Evolutionary conservation across 2,888 invertebrate genomes (phyloP).

Genomic region (Allophyes oxyacanthae): DNA sequence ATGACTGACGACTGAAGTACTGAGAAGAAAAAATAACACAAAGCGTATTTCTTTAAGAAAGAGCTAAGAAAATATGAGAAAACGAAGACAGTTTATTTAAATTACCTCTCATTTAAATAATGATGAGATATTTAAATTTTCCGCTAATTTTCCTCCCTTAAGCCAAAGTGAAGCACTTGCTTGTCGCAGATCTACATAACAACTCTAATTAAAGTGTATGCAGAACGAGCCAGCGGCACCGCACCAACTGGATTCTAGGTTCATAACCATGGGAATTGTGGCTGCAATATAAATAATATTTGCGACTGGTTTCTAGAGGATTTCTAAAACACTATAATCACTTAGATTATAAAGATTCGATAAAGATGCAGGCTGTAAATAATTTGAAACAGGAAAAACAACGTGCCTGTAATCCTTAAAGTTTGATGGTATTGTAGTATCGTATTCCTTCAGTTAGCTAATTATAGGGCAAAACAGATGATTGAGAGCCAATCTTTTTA

Average conservation of each 20-base stretch:
- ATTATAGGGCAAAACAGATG: no score
- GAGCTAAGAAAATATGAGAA: slow-evolving; percentile 10
- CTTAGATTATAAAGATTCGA: slow-evolving; percentile 20
- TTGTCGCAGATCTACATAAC: slow-evolving; percentile 46
- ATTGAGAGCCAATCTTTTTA: no score
- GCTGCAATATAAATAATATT: slow-evolving; percentile 11
- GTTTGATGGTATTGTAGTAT: no score
- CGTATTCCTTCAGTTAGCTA: no score
- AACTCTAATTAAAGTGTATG: slow-evolving; percentile 69
- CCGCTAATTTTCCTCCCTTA: slow-evolving; percentile 46
- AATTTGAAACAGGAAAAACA: background rate
- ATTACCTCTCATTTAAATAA: slow-evolving; percentile 36
- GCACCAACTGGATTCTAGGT: slow-evolving; percentile 61
- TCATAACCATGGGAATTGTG: slow-evolving; percentile 58
- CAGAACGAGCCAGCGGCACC: slow-evolving; percentile 60
- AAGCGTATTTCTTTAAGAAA: no score
- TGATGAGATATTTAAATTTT: slow-evolving; percentile 21
- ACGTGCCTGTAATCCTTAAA: no score
- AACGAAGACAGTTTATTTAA: background rate
- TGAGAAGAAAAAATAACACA: no score
- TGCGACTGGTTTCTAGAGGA: slow-evolving; percentile 39
- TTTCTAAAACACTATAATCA: slow-evolving; percentile 37
- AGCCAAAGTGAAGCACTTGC: slow-evolving; percentile 41
- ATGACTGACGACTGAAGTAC: no score
- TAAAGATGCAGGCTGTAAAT: slow-evolving; percentile 6